phyloP scores from a whole-genome alignment of 1,140 invertebrate genomes.

The Lepidurus apus region DNA sequence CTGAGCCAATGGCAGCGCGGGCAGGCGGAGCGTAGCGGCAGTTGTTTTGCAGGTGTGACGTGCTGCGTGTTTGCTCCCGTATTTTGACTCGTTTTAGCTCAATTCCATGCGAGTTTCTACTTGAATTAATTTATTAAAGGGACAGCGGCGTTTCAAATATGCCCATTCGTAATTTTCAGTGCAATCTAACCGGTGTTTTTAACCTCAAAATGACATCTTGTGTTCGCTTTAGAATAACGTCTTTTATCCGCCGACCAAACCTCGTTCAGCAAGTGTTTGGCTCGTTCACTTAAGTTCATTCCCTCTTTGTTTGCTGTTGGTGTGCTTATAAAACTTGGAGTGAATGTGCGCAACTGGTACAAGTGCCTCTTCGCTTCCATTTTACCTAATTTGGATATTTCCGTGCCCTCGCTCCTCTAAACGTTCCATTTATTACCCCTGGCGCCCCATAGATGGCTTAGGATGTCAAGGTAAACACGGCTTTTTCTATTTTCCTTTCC shows the following conservation, averaged over 20 bases:
- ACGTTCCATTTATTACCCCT: background rate
- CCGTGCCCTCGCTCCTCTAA: background rate
- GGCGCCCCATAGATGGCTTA: background rate
- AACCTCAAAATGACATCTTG: background rate
- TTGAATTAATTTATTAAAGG: background rate
- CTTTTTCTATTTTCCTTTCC: background rate
- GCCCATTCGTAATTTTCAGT: background rate
- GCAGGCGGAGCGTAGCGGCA: background rate
- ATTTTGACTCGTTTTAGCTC: conserved; percentile 6
- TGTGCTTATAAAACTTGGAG: background rate
- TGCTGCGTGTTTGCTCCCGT: background rate
- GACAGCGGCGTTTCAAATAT: background rate
- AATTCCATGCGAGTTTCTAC: background rate
- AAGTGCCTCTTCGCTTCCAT: background rate
- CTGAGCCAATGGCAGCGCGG: background rate
- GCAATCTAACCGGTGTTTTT: conserved; percentile 14
- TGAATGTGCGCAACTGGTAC: background rate
- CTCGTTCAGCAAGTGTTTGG: background rate
- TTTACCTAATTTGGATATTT: conserved; percentile 14
- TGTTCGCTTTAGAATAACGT: background rate
- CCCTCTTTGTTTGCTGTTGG: background rate
- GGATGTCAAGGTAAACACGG: background rate
- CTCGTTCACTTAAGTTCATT: background rate
- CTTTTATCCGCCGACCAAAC: background rate
- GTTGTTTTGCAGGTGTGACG: conserved; percentile 18